Evolutionary conservation across 2,113 vertebrate genomes (phyloP), one percentile per base, ranked within the genome.

Genomic region (Anguilla japonica): DNA sequence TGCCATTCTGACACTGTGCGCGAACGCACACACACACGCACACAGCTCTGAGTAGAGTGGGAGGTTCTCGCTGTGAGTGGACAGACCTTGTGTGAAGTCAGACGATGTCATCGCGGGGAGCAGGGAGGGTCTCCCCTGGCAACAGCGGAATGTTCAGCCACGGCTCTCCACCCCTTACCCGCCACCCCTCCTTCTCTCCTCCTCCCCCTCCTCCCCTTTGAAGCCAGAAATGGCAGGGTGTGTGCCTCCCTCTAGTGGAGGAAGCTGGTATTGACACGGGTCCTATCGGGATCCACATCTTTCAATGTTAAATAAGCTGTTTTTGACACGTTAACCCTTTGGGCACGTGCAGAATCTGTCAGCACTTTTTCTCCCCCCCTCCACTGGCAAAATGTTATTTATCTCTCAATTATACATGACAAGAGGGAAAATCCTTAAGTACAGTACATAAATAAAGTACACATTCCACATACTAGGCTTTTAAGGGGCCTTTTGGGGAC

Each of bases 251-350:
- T 50, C 78, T 83, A 75, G 85, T 79, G 92, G 92, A 94, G 94
- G 93, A 93, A 93, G 91, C 90, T 92, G 91, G 89, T 63, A 60
- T 87, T 88, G 95, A 96, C 95, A 95, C 88, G 86, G 94, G 93
- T 90, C 94, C 92, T 86, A 20, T 41, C 87, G 56, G 90, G 94
- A 89, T 95, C 94, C 91, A 95, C 93, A 95, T 87, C 80, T 88
- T 93, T 94, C 87, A 88, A 91, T 94, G 92, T 92, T 88, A 94
- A 93, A 95, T 95, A 95, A 95, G 95, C 93, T 95, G 92, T 93
- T 93, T 34, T 90, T 88, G 93, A 89, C 87, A 90, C 60, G 93
- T 95, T 95, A 95, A 94, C 94, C 94, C 94, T 96, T 95, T 95
- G 94, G 93, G 94, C 93, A 95, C 93, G 82, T 88, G 91, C 91